A percentile compares a stretch with the other conserved stretches of the same genome.
phyloP scores from a whole-genome alignment of 2,797 vertebrate species.

The Melanogrammus aeglefinus region DNA sequence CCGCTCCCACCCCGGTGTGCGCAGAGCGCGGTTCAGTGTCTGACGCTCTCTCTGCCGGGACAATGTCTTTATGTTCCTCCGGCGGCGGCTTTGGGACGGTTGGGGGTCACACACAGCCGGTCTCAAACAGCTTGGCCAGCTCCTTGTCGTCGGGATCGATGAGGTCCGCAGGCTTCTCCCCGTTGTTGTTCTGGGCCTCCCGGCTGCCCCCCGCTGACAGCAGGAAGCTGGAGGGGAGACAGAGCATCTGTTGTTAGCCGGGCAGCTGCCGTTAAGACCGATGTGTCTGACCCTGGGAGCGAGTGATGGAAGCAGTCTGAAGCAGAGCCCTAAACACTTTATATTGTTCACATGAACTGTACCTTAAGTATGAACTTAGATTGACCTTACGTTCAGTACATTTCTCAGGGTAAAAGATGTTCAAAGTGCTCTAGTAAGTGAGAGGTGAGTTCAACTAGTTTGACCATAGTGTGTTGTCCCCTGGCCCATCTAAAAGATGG shows the following conservation, averaged over 20 bases:
- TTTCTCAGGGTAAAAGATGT: too few relatives aligned
- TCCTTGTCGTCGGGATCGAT: constrained; percentile 88
- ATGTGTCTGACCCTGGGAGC: background rate
- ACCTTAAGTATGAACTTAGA: background rate
- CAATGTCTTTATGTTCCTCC: constrained; percentile 11
- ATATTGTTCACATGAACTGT: background rate
- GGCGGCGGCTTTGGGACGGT: constrained; percentile 16
- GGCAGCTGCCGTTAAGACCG: background rate
- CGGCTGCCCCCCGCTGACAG: constrained; percentile 83
- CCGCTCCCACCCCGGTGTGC: background rate
- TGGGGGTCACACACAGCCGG: constrained; percentile 62
- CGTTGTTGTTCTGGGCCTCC: constrained; percentile 80
- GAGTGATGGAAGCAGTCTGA: background rate
- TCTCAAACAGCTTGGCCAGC: constrained; percentile 79
- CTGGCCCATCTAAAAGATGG: background rate
- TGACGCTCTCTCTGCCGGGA: background rate
- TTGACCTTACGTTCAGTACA: background rate
- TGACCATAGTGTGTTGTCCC: background rate
- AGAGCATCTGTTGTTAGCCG: background rate
- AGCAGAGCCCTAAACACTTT: background rate
- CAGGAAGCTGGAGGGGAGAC: constrained; percentile 77
- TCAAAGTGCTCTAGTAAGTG: background rate
- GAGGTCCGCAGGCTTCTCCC: constrained; percentile 87
- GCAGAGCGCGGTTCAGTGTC: constrained; percentile 5
- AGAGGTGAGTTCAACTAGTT: background rate